Conservation (phyloP, 2,113 vertebrate species). For the Sminthopsis crassicaudata region DNA sequence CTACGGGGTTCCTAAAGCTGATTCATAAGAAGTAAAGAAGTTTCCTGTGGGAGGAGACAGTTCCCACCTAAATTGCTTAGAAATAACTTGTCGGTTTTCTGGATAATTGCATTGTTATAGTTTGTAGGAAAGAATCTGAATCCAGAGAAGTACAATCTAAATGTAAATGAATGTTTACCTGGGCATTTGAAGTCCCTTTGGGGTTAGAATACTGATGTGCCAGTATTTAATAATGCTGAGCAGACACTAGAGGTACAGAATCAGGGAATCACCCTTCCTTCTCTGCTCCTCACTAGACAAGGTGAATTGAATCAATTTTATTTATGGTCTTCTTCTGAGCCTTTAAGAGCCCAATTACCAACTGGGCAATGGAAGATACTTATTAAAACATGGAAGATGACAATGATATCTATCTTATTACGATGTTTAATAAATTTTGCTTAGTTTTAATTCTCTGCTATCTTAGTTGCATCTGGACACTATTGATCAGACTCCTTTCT, state of each 20-base stretch:
- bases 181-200: conserved; percentile 68
- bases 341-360: conserved; percentile 28
- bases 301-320: conserved; percentile 46
- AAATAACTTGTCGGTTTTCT: conserved; percentile 74
- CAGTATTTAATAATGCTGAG: conserved; percentile 11
- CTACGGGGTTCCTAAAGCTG: conserved; percentile 36
- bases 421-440: not conserved
- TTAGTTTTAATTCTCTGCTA: not conserved
- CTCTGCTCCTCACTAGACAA: not conserved
- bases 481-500: not conserved
- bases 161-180: conserved; percentile 79
- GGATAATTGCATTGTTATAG: conserved; percentile 77
- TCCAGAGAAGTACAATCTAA: conserved; percentile 76
- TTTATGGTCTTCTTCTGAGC: not conserved
- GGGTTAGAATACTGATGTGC: conserved; percentile 72
- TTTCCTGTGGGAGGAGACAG: conserved; percentile 42
- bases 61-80: conserved; percentile 52
- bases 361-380: conserved; percentile 22
- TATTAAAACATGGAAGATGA: not conserved
- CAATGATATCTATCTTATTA: not conserved
- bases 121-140: conserved; percentile 73
- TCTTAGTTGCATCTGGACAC: not conserved
- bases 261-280: conserved; percentile 1
- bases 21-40: conserved; percentile 11
- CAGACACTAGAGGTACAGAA: not conserved